A percentile compares a stretch with the other conserved stretches of the same genome.
These are phyloP conservation scores for Physocephala rufipes DNA, from an alignment of 2,888 invertebrate species.

Conservation along the genomic window DNA sequence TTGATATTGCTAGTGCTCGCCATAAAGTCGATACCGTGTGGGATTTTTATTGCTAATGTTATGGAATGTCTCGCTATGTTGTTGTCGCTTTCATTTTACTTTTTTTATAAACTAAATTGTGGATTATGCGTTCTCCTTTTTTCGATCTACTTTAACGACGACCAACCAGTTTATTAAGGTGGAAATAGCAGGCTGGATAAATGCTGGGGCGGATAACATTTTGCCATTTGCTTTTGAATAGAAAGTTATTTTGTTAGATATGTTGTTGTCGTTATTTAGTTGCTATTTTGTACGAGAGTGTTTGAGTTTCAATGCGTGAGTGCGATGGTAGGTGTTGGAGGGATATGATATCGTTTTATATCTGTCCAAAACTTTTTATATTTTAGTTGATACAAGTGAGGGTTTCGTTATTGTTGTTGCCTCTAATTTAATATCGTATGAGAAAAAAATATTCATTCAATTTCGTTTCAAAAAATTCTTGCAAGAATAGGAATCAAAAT, in stretches of 20 bases:
- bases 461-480: too few relatives aligned
- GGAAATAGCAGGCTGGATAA: neutral
- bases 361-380: too few relatives aligned
- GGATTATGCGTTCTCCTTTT: constrained; percentile 30
- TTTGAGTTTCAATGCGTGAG: neutral
- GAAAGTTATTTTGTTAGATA: neutral
- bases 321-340: constrained; percentile 5
- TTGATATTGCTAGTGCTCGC: too few relatives aligned
- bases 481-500: too few relatives aligned
- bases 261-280: neutral
- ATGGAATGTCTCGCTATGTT: neutral
- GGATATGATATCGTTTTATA: neutral
- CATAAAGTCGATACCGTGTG: neutral
- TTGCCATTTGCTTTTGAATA: constrained; percentile 30
- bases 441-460: too few relatives aligned
- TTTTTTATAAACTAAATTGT: constrained; percentile 17
- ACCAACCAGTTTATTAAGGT: neutral
- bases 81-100: neutral
- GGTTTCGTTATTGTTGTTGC: too few relatives aligned
- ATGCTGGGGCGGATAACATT: neutral
- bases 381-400: too few relatives aligned
- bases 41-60: neutral
- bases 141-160: constrained; percentile 12
- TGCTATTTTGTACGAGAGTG: neutral
- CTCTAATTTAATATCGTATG: too few relatives aligned